Evolutionary conservation across 2,113 vertebrate genomes (phyloP).

Genomic region (Galbula dea): DNA sequence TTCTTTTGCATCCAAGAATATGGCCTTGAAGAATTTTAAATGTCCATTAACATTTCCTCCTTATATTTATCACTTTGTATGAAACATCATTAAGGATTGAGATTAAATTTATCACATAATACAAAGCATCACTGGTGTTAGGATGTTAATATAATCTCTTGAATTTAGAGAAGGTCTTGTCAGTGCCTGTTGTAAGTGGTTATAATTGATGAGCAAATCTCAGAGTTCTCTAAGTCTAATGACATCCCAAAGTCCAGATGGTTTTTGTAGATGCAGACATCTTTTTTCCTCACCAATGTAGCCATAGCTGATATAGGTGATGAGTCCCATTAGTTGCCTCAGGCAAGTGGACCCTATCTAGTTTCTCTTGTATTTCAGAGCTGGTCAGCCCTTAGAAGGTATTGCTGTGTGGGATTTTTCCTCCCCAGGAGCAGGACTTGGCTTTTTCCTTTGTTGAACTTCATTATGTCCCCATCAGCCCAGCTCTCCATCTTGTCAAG

Average conservation of each 20-base stretch:
- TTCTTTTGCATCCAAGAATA: background rate
- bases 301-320: background rate
- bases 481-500: background rate
- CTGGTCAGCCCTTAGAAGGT: background rate
- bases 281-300: background rate
- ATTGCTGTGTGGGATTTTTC: background rate
- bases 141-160: background rate
- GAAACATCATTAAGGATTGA: background rate
- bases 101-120: background rate
- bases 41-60: background rate
- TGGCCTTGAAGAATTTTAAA: background rate
- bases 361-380: too few relatives aligned
- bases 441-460: background rate
- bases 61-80: background rate
- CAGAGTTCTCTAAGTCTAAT: background rate
- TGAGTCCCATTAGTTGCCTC: background rate
- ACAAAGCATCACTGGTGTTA: background rate
- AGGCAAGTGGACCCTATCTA: background rate
- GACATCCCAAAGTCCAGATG: background rate
- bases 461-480: background rate
- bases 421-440: background rate
- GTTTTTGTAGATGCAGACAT: background rate
- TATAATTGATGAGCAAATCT: background rate
- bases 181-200: background rate
- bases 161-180: background rate